Percentiles rank a stretch among this genome's conserved stretches.
Evolutionary conservation across 2,888 invertebrate species (phyloP).

Genomic region (Idaea biselata): DNA sequence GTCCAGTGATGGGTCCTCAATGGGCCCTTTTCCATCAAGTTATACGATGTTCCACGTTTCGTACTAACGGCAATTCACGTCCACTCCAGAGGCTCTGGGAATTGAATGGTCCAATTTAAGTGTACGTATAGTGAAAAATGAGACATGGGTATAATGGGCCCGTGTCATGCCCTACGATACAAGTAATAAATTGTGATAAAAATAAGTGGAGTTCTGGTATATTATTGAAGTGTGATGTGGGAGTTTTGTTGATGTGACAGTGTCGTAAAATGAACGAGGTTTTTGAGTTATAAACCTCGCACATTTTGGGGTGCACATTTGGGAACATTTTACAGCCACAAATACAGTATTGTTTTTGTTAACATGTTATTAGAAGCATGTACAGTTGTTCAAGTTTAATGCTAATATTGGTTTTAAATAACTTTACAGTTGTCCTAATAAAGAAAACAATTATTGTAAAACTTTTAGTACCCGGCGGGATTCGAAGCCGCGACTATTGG

Average conservation of each 20-base stretch:
- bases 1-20: not conserved
- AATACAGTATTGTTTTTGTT: too few species aligned
- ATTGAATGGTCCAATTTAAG: conserved; percentile 43
- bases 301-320: too few species aligned
- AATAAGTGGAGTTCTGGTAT: conserved; percentile 7
- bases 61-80: conserved; percentile 34
- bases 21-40: conserved; percentile 10
- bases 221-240: not conserved
- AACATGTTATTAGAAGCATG: too few species aligned
- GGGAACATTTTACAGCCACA: too few species aligned
- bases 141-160: conserved; percentile 33
- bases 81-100: conserved; percentile 33
- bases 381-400: too few species aligned
- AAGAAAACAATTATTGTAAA: too few species aligned
- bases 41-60: conserved; percentile 13
- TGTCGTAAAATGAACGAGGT: not conserved
- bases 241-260: not conserved
- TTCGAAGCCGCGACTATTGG: too few species aligned
- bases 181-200: conserved; percentile 24
- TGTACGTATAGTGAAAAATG: conserved; percentile 37
- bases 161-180: conserved; percentile 22
- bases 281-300: not conserved
- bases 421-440: too few species aligned
- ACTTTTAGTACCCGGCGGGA: too few species aligned
- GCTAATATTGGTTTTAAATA: too few species aligned